Evolutionary conservation across 2,113 vertebrate species (phyloP), one percentile per base, ranked within the genome.

Genomic region (Meriones unguiculatus): DNA sequence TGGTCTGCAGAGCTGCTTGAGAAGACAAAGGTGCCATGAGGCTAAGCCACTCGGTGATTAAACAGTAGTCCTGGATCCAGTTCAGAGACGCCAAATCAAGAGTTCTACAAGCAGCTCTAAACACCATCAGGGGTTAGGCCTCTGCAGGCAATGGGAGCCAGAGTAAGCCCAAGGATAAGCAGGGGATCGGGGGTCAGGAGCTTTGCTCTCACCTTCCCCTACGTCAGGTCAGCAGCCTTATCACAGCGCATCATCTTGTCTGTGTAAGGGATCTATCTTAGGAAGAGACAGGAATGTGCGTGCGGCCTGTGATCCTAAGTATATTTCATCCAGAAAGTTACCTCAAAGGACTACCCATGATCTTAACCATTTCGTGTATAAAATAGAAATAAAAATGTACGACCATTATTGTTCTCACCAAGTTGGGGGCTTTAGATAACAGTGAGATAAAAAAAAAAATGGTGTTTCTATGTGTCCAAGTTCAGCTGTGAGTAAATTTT

Each of bases 401-500:
- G 54, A 24, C 18, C 7, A 70, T 54, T 22, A 72, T 77, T 28
- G 76, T 82, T 96, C 93, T 96, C 52, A 84, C 32, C 52, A 88
- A 52, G 2, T 32, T 84, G 46, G 18, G 4, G 10, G 18, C 7
- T 95, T 96, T 67, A 95, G 32, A 77, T 86, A 89, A 90, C 32
- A 91, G 73, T 84, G 89, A 50, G 3, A 86, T 93, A 52, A 84
- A 59, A 69, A 41, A 10, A 7, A 69, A 41, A 10, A 7, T 13
- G 4, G 20, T 59, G 38, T 89, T 65, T 95, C 50, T 82, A 54
- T 35, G 32, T 3, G 15, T 85, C 12, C 24, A 70, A 46, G 20
- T 92, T 89, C 35, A 86, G 62, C 13, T 73, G 7, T 25, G 18
- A 89, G 65, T 64, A 89, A 41, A 87, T 75, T 91, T 82, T 93